phyloP scores from a whole-genome alignment of 2,797 vertebrate genomes.

The Clarias fuscus region DNA sequence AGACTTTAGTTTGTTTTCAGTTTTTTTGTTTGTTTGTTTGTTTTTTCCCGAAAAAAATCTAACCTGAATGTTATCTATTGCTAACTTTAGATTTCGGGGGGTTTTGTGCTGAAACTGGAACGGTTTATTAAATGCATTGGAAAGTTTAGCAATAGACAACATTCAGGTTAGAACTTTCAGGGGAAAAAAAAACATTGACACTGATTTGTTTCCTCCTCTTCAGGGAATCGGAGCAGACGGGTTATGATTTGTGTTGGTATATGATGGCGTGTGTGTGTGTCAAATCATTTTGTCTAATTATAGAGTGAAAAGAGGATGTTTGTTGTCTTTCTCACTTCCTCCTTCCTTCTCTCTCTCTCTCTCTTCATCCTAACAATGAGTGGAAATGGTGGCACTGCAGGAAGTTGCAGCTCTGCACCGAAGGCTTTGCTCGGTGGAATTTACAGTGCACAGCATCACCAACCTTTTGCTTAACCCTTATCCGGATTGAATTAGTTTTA shows the following conservation, averaged over 20 bases:
- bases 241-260: not conserved
- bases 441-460: slow-evolving; percentile 10
- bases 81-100: not conserved
- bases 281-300: not conserved
- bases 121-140: not conserved
- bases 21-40: too few relatives aligned
- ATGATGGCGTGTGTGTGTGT: too few relatives aligned
- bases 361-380: slow-evolving; percentile 30
- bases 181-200: not conserved
- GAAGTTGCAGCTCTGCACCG: slow-evolving; percentile 41
- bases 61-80: too few relatives aligned
- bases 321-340: slow-evolving; percentile 31
- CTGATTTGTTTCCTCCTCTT: not conserved
- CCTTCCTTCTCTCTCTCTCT: slow-evolving; percentile 9
- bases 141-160: not conserved
- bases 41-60: too few relatives aligned
- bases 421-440: slow-evolving; percentile 35
- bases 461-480: not conserved
- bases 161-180: not conserved
- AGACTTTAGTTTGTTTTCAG: not conserved
- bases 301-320: slow-evolving; percentile 23
- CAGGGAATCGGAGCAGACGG: not conserved
- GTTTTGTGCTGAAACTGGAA: not conserved
- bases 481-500: not conserved
- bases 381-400: slow-evolving; percentile 47